Percentiles rank a stretch among this genome's conserved stretches.
These are phyloP conservation scores for Heliconius eleuchia DNA, from an alignment of 1,140 invertebrate species.

Conservation along the genomic window DNA sequence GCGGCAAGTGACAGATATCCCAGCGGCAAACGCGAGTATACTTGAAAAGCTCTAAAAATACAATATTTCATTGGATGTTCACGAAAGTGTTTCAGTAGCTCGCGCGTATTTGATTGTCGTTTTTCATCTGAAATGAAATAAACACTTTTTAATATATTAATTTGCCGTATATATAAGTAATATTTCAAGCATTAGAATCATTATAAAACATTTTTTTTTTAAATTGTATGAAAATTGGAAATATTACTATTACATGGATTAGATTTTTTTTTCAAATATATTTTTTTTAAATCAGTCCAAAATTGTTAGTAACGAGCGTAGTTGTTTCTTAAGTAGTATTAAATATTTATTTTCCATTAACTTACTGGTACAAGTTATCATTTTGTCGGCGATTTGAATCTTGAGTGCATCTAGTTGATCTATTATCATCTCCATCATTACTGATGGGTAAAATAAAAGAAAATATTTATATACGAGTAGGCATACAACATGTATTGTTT, in stretches of 20 bases:
- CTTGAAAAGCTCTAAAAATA: constrained; percentile 12
- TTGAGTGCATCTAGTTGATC: constrained; percentile 3
- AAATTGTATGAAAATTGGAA: too few relatives aligned
- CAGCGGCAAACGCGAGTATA: not conserved
- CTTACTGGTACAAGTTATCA: constrained; percentile 21
- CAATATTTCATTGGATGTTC: constrained; percentile 25
- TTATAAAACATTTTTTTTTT: too few relatives aligned
- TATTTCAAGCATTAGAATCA: too few relatives aligned
- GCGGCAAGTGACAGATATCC: constrained; percentile 11
- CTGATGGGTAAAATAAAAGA: constrained; percentile 22
- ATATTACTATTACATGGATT: too few relatives aligned
- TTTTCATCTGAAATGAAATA: constrained; percentile 9
- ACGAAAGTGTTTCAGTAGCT: constrained; percentile 20
- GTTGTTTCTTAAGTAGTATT: too few relatives aligned
- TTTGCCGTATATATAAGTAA: too few relatives aligned
- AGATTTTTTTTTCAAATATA: too few relatives aligned
- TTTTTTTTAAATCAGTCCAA: too few relatives aligned
- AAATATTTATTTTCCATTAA: not conserved
- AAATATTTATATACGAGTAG: constrained; percentile 11
- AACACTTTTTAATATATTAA: not conserved
- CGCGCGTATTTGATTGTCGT: not conserved
- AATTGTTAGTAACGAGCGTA: too few relatives aligned
- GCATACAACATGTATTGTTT: not conserved
- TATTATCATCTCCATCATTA: constrained; percentile 25
- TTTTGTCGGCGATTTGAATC: constrained; percentile 18